Conservation (phyloP, 2,797 vertebrate species). For the Melanotaenia parkinsoni region DNA sequence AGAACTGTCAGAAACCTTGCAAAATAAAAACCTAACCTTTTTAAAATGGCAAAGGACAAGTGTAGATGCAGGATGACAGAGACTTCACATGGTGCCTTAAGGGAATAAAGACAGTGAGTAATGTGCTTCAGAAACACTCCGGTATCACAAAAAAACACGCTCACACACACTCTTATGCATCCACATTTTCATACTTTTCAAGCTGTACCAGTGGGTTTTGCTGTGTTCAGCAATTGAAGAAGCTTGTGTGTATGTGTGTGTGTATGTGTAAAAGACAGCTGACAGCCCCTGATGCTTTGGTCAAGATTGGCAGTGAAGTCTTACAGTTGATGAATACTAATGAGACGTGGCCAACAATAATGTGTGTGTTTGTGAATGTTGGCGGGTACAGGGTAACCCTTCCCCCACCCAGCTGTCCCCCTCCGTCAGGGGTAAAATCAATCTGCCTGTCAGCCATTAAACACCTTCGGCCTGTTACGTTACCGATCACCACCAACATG, state of each 20-base stretch:
- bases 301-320: constrained; percentile 50
- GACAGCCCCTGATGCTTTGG: constrained; percentile 48
- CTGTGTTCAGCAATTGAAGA: constrained; percentile 49
- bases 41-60: constrained; percentile 59
- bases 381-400: constrained; percentile 23
- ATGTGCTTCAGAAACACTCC: constrained; percentile 55
- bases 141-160: constrained; percentile 33
- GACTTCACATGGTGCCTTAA: constrained; percentile 38
- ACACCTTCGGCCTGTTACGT: constrained; percentile 62
- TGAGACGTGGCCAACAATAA: constrained; percentile 32
- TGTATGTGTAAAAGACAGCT: constrained; percentile 35
- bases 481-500: constrained; percentile 34
- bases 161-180: constrained; percentile 14
- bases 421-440: constrained; percentile 65
- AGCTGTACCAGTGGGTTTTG: constrained; percentile 9
- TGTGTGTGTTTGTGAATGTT: constrained; percentile 24
- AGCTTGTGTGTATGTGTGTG: constrained; percentile 14
- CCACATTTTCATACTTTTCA: constrained; percentile 34
- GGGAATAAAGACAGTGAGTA: constrained; percentile 60
- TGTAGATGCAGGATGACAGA: constrained; percentile 32
- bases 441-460: constrained; percentile 68
- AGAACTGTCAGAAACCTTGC: constrained; percentile 14
- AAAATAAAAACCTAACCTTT: constrained; percentile 63
- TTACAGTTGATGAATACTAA: constrained; percentile 59
- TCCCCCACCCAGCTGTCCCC: constrained; percentile 38